Conservation (phyloP, 2,888 invertebrate species). For the Heliconius charithonia region DNA sequence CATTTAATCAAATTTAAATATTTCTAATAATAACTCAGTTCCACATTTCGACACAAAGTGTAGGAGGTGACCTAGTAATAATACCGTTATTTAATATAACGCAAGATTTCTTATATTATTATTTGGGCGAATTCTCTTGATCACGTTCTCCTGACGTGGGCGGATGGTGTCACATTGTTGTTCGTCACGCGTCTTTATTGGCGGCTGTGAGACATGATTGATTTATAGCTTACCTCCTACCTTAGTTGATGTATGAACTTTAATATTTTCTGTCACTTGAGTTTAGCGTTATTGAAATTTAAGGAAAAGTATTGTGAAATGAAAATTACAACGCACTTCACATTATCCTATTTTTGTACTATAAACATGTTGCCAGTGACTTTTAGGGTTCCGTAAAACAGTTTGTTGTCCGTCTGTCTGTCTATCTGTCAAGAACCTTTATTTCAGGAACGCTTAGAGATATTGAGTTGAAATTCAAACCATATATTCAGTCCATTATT, state of each 20-base stretch:
- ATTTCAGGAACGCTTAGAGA: too few species aligned
- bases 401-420: too few species aligned
- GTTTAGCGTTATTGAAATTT: neutral
- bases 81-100: conserved; percentile 4
- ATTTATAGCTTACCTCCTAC: conserved; percentile 29
- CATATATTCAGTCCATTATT: too few species aligned
- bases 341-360: neutral
- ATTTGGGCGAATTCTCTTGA: conserved; percentile 17
- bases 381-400: too few species aligned
- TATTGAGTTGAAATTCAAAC: too few species aligned
- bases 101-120: neutral
- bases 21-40: neutral
- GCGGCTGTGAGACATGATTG: conserved; percentile 11
- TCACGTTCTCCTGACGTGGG: conserved; percentile 12
- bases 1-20: neutral
- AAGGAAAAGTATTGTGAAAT: neutral
- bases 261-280: conserved; percentile 16
- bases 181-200: conserved; percentile 40
- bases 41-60: conserved; percentile 2
- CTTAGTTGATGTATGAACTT: conserved; percentile 3
- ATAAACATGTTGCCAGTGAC: neutral
- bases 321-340: neutral
- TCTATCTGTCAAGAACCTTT: too few species aligned
- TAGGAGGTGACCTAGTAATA: conserved; percentile 14
- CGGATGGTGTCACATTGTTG: conserved; percentile 25